A percentile compares a stretch with the other conserved stretches of the same genome.
These are phyloP conservation scores for Drymodes brunneopygia DNA, from an alignment of 2,113 vertebrate genomes.

Conservation along the genomic window DNA sequence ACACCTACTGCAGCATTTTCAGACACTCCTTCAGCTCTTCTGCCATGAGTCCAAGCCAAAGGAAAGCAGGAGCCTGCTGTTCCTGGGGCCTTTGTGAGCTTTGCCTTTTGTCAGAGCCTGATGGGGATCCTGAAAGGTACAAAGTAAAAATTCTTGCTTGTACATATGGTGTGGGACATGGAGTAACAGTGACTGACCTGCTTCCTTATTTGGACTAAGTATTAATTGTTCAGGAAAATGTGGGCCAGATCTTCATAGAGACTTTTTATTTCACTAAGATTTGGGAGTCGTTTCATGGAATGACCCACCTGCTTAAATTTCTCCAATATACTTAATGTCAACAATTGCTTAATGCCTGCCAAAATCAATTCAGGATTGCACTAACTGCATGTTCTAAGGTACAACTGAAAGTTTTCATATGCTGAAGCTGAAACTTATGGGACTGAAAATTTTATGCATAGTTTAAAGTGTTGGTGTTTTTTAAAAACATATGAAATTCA, in stretches of 20 bases:
- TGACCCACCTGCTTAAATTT: background rate
- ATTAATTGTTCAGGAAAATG: background rate
- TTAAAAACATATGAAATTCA: background rate
- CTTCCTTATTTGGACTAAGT: background rate
- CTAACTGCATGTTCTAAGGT: background rate
- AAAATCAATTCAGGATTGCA: background rate
- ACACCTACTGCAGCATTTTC: background rate
- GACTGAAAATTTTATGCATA: background rate
- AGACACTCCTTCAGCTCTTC: background rate
- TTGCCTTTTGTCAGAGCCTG: background rate
- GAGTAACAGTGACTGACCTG: background rate
- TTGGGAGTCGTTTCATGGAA: background rate
- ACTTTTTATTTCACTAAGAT: background rate
- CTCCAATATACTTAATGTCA: background rate
- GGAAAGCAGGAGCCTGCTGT: background rate
- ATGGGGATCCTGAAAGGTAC: background rate
- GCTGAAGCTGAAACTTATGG: background rate
- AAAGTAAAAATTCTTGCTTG: background rate
- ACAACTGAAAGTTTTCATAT: background rate
- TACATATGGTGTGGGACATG: background rate
- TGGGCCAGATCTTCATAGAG: background rate
- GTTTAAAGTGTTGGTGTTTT: background rate
- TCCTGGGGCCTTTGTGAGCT: background rate
- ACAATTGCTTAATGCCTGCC: background rate
- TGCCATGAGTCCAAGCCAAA: accelerated